Conservation (phyloP, 1,140 invertebrate species). For the Halotydeus destructor region DNA sequence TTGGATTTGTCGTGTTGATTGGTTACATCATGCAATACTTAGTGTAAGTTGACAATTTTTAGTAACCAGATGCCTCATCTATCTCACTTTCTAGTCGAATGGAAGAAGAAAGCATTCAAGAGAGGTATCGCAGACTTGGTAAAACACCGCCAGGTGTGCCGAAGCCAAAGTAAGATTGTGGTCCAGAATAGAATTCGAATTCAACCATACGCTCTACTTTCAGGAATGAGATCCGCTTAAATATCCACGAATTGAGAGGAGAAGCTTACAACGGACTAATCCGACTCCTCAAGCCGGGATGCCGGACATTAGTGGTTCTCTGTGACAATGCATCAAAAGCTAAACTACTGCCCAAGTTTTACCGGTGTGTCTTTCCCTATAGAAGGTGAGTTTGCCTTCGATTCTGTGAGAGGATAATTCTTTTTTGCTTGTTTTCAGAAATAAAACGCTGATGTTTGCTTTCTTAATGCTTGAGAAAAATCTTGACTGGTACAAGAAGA, state of each 20-base stretch:
- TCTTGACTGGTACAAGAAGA: constrained; percentile 68
- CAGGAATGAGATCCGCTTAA: constrained; percentile 26
- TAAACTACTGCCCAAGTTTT: constrained; percentile 68
- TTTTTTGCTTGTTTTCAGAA: constrained; percentile 34
- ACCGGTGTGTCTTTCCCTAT: constrained; percentile 81
- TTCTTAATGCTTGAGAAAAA: constrained; percentile 77
- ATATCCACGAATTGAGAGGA: constrained; percentile 71
- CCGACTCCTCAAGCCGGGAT: constrained; percentile 76
- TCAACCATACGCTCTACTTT: neutral
- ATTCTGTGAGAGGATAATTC: neutral
- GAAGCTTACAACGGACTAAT: constrained; percentile 91
- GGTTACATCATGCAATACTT: constrained; percentile 75
- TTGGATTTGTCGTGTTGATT: constrained; percentile 51
- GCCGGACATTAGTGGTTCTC: constrained; percentile 69
- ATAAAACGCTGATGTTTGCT: constrained; percentile 78
- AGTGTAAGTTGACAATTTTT: constrained; percentile 36
- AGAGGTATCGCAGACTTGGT: constrained; percentile 21
- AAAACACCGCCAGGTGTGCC: constrained; percentile 16
- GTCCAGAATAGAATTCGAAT: too few species aligned
- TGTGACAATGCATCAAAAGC: constrained; percentile 67
- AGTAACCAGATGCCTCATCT: constrained; percentile 5
- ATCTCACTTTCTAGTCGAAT: constrained; percentile 32
- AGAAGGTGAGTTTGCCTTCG: constrained; percentile 43
- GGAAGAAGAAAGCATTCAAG: constrained; percentile 53
- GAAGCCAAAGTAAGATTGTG: constrained; percentile 2